phyloP scores from a whole-genome alignment of 2,888 invertebrate genomes.

The Watsonalla binaria region DNA sequence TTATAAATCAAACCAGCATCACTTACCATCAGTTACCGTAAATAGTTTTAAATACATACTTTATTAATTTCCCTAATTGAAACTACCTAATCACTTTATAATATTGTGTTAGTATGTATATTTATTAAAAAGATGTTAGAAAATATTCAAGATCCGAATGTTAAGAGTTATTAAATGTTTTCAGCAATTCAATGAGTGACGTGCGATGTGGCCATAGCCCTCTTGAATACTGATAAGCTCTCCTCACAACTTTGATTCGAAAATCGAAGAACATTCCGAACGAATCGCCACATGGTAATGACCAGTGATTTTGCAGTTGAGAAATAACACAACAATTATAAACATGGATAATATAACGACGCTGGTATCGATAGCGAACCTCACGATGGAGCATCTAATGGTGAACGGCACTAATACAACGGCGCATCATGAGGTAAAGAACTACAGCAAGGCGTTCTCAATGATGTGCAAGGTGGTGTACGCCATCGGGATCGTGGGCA shows the following conservation, averaged over 20 bases:
- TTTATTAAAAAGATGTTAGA: no score
- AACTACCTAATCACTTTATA: no score
- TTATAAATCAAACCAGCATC: no score
- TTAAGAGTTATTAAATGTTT: not conserved
- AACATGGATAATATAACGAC: not conserved
- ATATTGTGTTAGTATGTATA: no score
- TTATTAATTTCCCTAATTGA: no score
- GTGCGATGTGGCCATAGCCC: not conserved
- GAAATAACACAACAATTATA: not conserved
- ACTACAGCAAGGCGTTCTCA: slow-evolving; percentile 24
- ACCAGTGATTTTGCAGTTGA: not conserved
- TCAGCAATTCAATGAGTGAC: not conserved
- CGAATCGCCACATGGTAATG: not conserved
- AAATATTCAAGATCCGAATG: no score
- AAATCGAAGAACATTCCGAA: slow-evolving; percentile 2
- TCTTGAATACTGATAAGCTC: not conserved
- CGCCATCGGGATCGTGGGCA: slow-evolving; percentile 84
- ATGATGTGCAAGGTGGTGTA: slow-evolving; percentile 77
- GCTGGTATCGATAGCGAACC: not conserved
- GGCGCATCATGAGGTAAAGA: slow-evolving; percentile 3
- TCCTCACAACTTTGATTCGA: not conserved
- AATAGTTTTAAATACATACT: no score
- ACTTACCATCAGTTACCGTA: no score
- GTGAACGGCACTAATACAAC: slow-evolving; percentile 14
- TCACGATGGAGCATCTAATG: not conserved